Conservation (phyloP, 2,797 vertebrate genomes). For the Acrocephalus scirpaceus region DNA sequence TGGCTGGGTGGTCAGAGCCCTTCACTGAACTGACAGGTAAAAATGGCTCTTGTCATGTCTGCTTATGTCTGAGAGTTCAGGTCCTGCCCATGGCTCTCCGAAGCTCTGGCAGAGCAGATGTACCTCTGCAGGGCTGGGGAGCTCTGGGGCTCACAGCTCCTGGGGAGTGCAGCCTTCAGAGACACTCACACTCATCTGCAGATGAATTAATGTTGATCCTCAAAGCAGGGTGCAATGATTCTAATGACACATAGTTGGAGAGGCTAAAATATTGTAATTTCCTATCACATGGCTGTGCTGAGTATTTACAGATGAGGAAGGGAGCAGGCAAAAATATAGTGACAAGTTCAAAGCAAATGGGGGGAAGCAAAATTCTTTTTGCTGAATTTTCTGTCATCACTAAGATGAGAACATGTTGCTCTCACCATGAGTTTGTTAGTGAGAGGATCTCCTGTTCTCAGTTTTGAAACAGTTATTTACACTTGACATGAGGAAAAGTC, state of each 20-base stretch:
- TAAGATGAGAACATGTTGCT: background rate
- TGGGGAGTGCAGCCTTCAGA: background rate
- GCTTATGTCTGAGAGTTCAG: background rate
- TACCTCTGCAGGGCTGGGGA: background rate
- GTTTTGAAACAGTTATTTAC: background rate
- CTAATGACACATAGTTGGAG: background rate
- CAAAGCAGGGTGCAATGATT: background rate
- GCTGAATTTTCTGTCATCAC: background rate
- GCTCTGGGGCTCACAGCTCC: background rate
- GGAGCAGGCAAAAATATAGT: background rate
- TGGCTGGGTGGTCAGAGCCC: background rate
- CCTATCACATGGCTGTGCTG: background rate
- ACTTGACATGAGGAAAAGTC: background rate
- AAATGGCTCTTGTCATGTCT: background rate
- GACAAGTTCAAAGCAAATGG: background rate
- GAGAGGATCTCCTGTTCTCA: background rate
- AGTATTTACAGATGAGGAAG: slow-evolving; percentile 11
- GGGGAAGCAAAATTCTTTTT: background rate
- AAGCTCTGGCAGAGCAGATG: background rate
- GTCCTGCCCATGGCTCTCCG: background rate
- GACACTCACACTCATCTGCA: background rate
- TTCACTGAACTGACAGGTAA: background rate
- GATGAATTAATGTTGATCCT: background rate
- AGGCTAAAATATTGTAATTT: background rate
- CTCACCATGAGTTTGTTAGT: background rate